Evolutionary conservation across 1,140 invertebrate genomes (phyloP).

Genomic region (Drosophila virilis): DNA sequence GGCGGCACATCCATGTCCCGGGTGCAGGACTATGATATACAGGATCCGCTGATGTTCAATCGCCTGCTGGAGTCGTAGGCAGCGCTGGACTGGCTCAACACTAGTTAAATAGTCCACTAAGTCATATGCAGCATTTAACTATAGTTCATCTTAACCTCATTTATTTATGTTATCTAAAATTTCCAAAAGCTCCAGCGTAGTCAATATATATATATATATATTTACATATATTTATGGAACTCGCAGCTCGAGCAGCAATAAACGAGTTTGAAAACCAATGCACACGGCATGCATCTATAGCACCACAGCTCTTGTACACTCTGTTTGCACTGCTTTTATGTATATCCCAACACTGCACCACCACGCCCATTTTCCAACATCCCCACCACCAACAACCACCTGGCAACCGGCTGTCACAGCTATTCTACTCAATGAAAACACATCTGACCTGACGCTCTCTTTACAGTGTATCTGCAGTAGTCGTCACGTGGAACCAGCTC

Average conservation of each 20-base stretch:
- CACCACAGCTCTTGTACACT: constrained; percentile 20
- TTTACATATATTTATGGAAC: constrained; percentile 48
- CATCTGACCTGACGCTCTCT: constrained; percentile 75
- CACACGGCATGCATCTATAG: constrained; percentile 65
- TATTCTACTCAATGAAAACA: constrained; percentile 27
- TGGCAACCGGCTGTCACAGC: constrained; percentile 10
- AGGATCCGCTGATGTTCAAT: constrained; percentile 78
- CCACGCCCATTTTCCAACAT: constrained; percentile 9
- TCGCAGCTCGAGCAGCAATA: constrained; percentile 26
- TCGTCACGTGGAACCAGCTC: constrained; percentile 39
- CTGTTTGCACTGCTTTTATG: constrained; percentile 45
- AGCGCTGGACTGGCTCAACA: not conserved
- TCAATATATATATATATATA: constrained; percentile 22
- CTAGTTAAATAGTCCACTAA: constrained; percentile 65
- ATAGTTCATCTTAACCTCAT: constrained; percentile 54
- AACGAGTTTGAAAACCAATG: constrained; percentile 42
- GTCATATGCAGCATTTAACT: constrained; percentile 76
- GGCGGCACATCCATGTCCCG: constrained; percentile 41
- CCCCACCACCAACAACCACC: constrained; percentile 10
- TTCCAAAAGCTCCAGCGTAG: not conserved
- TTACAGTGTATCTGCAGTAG: constrained; percentile 77
- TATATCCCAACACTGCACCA: constrained; percentile 20
- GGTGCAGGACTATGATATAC: constrained; percentile 71
- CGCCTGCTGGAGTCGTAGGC: constrained; percentile 68
- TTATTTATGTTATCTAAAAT: constrained; percentile 63